A percentile compares a stretch with the other conserved stretches of the same genome.
phyloP scores from a whole-genome alignment of 2,888 invertebrate genomes.

The Mesorhabditis spiculigera region DNA sequence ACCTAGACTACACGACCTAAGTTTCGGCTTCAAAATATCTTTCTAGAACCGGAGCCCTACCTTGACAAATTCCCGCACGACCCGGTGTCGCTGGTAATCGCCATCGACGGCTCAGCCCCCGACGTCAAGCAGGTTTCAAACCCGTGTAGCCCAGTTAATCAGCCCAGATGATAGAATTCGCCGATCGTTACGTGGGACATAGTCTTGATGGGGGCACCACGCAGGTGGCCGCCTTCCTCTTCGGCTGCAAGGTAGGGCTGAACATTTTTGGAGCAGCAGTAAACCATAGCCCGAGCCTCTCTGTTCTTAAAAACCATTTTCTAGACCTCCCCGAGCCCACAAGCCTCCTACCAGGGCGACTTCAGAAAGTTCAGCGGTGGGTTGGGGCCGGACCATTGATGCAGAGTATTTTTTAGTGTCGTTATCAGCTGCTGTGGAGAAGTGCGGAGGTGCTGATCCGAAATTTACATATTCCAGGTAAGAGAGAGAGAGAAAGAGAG shows the following conservation, averaged over 20 bases:
- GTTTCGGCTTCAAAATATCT: too few species aligned
- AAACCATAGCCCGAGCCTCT: too few species aligned
- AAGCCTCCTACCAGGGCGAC: background rate
- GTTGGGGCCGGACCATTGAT: background rate
- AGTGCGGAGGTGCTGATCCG: slow-evolving; percentile 4
- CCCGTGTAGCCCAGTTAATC: background rate
- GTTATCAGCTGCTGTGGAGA: background rate
- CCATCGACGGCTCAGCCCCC: background rate
- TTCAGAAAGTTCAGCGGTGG: too few species aligned
- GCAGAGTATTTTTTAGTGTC: too few species aligned
- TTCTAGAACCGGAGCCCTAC: background rate
- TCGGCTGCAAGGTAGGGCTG: background rate
- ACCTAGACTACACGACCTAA: too few species aligned
- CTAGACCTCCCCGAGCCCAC: background rate
- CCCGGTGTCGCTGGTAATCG: background rate
- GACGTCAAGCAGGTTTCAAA: background rate
- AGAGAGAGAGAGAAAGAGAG: background rate
- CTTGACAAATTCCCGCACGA: background rate
- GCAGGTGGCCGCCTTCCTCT: background rate
- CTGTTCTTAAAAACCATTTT: background rate
- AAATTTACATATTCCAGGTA: background rate
- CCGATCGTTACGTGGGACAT: background rate
- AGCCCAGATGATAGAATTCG: background rate
- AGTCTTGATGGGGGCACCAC: background rate
- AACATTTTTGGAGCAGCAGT: background rate